These are phyloP conservation scores for Hylomyscus alleni DNA, from an alignment of 2,797 vertebrate species.

Conservation along the genomic window DNA sequence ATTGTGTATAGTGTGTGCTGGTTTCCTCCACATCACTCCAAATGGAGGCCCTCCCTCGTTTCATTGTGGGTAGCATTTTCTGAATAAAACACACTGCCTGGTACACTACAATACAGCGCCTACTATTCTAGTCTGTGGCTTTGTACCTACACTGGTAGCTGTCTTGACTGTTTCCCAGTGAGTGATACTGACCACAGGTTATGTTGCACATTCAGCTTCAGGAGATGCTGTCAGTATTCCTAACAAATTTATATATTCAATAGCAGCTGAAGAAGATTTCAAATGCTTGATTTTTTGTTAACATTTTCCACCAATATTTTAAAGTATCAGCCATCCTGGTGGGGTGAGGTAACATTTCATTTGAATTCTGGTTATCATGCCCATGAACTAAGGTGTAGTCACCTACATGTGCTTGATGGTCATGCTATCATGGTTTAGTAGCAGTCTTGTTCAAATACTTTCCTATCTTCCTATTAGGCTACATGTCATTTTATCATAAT, in stretches of 20 bases:
- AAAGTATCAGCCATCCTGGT: background rate
- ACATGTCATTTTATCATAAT: background rate
- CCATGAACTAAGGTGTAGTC: background rate
- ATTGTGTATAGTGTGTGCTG: background rate
- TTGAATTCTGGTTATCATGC: constrained; percentile 1
- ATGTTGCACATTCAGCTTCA: background rate
- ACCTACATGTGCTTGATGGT: background rate
- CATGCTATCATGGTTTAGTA: background rate
- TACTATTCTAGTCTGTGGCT: background rate
- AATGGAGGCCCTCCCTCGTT: background rate
- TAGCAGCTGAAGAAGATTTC: background rate
- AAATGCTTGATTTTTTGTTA: constrained; percentile 12
- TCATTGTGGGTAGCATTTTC: background rate
- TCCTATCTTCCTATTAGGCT: background rate
- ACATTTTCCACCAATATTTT: background rate
- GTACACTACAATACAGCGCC: background rate
- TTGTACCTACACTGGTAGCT: background rate
- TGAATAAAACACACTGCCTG: background rate
- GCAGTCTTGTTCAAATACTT: background rate
- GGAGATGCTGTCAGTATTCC: background rate
- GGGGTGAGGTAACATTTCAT: background rate
- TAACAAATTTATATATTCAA: background rate
- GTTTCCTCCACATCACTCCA: background rate
- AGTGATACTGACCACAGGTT: background rate
- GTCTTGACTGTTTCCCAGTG: background rate